Evolutionary conservation across 2,113 vertebrate genomes (phyloP).

Genomic region (Actenoides hombroni): DNA sequence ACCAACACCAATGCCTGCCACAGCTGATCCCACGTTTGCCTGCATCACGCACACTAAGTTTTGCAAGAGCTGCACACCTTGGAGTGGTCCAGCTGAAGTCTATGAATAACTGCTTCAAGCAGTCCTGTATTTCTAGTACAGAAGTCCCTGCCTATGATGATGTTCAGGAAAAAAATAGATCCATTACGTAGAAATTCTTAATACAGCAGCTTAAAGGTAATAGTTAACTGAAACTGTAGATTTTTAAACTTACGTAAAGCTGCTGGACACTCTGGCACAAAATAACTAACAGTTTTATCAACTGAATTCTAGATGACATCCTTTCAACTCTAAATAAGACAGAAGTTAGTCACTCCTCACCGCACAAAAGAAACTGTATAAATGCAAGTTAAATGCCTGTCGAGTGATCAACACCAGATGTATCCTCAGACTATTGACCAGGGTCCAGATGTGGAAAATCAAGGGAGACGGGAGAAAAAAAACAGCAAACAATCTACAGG

Average conservation of each 20-base stretch:
- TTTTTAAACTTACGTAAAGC: not conserved
- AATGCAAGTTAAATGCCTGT: not conserved
- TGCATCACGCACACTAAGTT: not conserved
- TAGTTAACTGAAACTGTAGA: not conserved
- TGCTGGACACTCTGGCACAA: not conserved
- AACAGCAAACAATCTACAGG: not conserved
- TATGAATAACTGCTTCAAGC: not conserved
- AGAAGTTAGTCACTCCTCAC: not conserved
- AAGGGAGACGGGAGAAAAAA: not conserved
- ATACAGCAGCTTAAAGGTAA: not conserved
- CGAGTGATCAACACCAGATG: not conserved
- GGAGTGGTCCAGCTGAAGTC: not conserved
- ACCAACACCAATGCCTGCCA: not conserved
- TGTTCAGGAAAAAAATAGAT: not conserved
- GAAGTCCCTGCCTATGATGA: not conserved
- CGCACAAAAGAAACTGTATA: not conserved
- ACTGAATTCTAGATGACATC: not conserved
- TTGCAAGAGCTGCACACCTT: not conserved
- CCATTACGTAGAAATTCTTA: not conserved
- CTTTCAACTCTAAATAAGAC: not conserved
- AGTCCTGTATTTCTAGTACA: not conserved
- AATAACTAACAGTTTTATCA: not conserved
- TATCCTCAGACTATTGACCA: not conserved
- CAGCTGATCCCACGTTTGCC: not conserved
- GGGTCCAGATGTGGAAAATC: not conserved